phyloP scores from a whole-genome alignment of 1,140 invertebrate species.

The Cherax quadricarinatus region DNA sequence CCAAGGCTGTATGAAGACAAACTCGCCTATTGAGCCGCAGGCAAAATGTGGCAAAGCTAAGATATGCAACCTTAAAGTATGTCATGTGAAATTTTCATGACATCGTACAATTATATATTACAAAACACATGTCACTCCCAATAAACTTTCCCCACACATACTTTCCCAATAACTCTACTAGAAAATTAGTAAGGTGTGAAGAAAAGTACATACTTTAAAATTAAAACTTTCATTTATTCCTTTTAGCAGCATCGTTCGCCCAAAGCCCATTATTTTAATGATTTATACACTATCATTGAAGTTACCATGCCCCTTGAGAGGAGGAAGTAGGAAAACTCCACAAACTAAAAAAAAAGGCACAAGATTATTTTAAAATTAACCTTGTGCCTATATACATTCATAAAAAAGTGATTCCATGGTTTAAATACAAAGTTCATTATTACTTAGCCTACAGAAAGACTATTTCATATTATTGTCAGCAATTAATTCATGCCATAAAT shows the following conservation, averaged over 20 bases:
- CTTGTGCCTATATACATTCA: neutral
- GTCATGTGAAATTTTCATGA: too few species aligned
- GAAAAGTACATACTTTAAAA: too few species aligned
- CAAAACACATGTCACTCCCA: too few species aligned
- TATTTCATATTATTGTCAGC: constrained; percentile 32
- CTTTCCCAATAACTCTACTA: too few species aligned
- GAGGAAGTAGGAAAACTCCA: neutral
- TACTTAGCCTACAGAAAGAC: constrained; percentile 50
- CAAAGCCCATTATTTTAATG: neutral
- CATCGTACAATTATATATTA: too few species aligned
- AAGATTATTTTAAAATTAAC: neutral
- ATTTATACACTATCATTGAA: neutral
- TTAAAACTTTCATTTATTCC: neutral
- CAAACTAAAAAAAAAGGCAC: neutral
- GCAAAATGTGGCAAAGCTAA: too few species aligned
- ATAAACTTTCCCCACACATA: too few species aligned
- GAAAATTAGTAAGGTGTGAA: too few species aligned
- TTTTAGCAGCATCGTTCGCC: neutral
- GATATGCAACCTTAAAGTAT: too few species aligned
- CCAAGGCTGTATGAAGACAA: too few species aligned
- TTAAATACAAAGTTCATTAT: neutral
- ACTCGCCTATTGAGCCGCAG: too few species aligned
- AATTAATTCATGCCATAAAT: constrained; percentile 25
- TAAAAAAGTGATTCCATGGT: neutral
- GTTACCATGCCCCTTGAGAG: neutral